phyloP scores from a whole-genome alignment of 2,113 vertebrate species.

The Chlorodrepanis virens region DNA sequence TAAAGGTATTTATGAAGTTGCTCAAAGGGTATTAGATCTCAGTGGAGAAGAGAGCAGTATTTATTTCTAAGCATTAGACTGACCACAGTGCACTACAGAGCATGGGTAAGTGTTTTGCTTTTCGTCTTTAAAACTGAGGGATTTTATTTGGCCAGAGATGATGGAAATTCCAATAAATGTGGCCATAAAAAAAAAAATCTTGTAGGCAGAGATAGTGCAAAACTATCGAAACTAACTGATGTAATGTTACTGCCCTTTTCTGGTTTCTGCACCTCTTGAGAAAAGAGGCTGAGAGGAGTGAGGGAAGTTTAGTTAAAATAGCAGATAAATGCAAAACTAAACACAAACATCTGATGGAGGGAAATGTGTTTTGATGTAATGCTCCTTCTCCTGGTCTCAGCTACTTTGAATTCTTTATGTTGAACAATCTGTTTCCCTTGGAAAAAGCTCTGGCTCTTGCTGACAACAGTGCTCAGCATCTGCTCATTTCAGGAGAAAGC shows the following conservation, averaged over 20 bases:
- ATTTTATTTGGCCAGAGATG: neutral
- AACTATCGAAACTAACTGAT: neutral
- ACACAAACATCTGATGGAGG: neutral
- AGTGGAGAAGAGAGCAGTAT: neutral
- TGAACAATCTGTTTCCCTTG: conserved; percentile 17
- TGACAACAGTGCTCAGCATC: neutral
- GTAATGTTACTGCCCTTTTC: neutral
- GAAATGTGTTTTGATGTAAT: neutral
- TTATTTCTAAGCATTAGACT: neutral
- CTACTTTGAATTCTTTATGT: neutral
- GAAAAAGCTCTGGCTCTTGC: neutral
- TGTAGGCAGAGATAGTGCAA: neutral
- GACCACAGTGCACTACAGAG: neutral
- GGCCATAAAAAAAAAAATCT: neutral
- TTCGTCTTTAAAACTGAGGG: neutral
- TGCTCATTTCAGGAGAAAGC: neutral
- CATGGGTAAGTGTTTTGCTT: neutral
- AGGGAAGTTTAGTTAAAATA: neutral
- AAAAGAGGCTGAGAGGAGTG: neutral
- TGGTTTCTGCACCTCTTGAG: neutral
- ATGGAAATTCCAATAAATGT: neutral
- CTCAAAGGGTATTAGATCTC: neutral
- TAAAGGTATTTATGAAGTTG: neutral
- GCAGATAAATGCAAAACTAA: neutral
- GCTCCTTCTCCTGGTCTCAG: neutral